Base-by-base conservation (phyloP, 1,140 invertebrate genomes). In the Coptotermes formosanus region DNA sequence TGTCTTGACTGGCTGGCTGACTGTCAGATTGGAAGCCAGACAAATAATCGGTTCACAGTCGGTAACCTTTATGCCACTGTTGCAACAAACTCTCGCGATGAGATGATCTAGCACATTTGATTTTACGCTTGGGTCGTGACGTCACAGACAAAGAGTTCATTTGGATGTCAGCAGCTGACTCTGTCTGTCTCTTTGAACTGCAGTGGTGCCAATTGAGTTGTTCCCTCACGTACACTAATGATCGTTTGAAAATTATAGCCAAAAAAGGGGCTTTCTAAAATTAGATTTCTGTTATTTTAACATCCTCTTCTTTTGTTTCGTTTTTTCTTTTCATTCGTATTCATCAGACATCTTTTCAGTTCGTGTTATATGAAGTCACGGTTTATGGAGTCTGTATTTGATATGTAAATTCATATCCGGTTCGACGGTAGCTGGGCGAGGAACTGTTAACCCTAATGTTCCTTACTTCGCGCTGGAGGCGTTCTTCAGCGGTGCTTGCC, bases 131-230 rank as follows among this genome's bases (percentile, higher is more conserved):
- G 64, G 64, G 3, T 75, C 64, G 64, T 75, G 64, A 75, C 64
- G 64, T 75, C 64, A 75, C 64, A 30, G 64, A 75, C 25, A 75
- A 75, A 75, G 64, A 75, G 64, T 75, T 75, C 64, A 75, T 75
- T 75, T 75, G 64, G 64, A n/a, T 30, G 64, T 75, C 64, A 75
- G n/a, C 64, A 75, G n/a, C 64, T 30, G 64, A 75, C 64, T 38
- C 38, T 75, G 25, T 64, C 59, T 64, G 7, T 23, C 64, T 75
- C 64, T 75, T 30, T 75, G 64, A 75, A 75, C 64, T n/a, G 25
- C 64, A 64, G n/a, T n/a, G 64, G 64, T 75, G 64, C 25, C 25
- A 75, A 75, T 30, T 75, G 64, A 75, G 64, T 75, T 75, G 64
- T 75, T n/a, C 3, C 64, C 64, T 14, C 64, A 30, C n/a, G 25